A percentile compares a stretch with the other conserved stretches of the same genome.
phyloP scores from a whole-genome alignment of 2,888 invertebrate genomes.

The Crossocerus cetratus region DNA sequence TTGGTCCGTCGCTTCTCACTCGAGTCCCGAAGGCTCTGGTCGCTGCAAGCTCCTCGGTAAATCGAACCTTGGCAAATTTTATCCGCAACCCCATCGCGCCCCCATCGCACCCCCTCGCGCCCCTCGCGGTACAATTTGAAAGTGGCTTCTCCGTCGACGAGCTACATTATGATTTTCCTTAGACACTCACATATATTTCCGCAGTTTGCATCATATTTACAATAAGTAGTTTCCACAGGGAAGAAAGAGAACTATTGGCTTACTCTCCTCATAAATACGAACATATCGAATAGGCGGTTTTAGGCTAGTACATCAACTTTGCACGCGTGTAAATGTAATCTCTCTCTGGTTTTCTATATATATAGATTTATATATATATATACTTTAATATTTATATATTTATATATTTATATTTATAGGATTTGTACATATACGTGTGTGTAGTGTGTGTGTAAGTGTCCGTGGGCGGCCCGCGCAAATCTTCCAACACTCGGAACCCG shows the following conservation, averaged over 20 bases:
- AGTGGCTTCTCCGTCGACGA: conserved; percentile 67
- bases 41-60: not conserved
- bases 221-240: conserved; percentile 63
- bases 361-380: conserved; percentile 33
- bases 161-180: conserved; percentile 60
- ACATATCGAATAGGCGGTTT: conserved; percentile 51
- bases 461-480: not conserved
- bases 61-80: not conserved
- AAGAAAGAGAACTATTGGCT: conserved; percentile 43
- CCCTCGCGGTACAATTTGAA: conserved; percentile 58
- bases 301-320: conserved; percentile 56
- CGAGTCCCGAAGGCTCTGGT: no score
- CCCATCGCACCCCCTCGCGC: conserved; percentile 10
- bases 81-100: conserved; percentile 4
- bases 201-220: conserved; percentile 70
- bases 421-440: conserved; percentile 42
- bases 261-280: conserved; percentile 67
- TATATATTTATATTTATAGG: conserved; percentile 35
- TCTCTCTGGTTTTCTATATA: conserved; percentile 29
- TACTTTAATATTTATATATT: conserved; percentile 43
- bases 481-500: no score
- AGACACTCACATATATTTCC: conserved; percentile 71
- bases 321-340: conserved; percentile 44
- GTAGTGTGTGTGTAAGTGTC: conserved; percentile 35
- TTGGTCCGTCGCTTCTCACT: conserved; percentile 32